Evolutionary conservation across 2,797 vertebrate genomes (phyloP).

Genomic region (Rallus crepitans): DNA sequence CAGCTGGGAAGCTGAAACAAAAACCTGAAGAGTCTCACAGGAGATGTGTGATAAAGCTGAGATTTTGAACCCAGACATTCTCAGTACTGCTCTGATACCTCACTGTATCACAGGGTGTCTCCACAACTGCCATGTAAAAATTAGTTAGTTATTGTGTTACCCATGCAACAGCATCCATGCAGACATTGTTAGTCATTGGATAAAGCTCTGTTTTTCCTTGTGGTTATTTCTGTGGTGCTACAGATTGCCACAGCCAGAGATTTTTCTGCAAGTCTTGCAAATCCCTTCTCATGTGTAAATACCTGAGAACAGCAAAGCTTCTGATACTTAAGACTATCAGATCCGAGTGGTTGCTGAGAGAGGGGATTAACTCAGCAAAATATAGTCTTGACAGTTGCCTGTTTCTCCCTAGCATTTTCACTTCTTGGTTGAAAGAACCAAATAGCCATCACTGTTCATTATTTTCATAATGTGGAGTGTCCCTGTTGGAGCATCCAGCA

Average conservation of each 20-base stretch:
- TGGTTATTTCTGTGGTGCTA: background rate
- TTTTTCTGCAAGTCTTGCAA: constrained; percentile 9
- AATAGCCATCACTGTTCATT: background rate
- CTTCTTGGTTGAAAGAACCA: background rate
- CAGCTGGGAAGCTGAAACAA: background rate
- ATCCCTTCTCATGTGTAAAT: constrained; percentile 40
- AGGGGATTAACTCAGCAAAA: background rate
- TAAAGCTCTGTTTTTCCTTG: background rate
- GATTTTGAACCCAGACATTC: background rate
- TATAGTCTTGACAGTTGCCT: background rate
- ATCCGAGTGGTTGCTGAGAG: background rate
- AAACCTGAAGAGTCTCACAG: background rate
- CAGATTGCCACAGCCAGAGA: background rate
- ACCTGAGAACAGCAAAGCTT: constrained; percentile 22
- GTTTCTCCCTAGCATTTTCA: background rate
- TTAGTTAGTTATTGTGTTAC: background rate
- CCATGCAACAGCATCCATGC: background rate
- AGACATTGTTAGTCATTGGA: background rate
- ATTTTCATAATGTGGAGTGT: background rate
- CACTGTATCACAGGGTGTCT: background rate
- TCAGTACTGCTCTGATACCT: background rate
- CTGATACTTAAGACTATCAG: background rate
- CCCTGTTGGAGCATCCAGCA: background rate
- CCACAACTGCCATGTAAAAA: background rate
- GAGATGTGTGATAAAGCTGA: background rate